A percentile compares a stretch with the other conserved stretches of the same genome.
These are phyloP conservation scores for Heliocidaris erythrogramma DNA, from an alignment of 35 echinoderm and acorn worm species.

Conservation along the genomic window DNA sequence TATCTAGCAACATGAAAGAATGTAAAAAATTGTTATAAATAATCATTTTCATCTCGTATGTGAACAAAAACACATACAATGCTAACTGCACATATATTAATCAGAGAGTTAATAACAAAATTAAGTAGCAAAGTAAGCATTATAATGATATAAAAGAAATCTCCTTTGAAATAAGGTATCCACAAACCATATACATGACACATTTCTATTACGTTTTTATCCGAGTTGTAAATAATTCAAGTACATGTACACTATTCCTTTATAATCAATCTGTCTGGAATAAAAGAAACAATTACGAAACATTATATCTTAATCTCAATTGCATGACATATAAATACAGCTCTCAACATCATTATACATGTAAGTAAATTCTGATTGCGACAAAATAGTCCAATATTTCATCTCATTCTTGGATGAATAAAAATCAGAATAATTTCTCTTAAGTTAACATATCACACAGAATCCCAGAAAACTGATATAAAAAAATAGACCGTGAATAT, in stretches of 20 bases:
- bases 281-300: neutral
- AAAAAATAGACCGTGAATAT: neutral
- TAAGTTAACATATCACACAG: neutral
- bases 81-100: neutral
- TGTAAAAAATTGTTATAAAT: neutral
- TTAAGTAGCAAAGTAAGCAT: neutral
- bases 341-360: neutral
- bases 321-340: neutral
- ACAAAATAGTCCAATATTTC: neutral
- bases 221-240: neutral
- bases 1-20: neutral
- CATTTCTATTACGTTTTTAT: neutral
- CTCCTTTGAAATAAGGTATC: neutral
- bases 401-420: neutral
- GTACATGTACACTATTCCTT: neutral
- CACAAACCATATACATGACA: neutral
- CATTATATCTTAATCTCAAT: neutral
- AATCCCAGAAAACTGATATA: constrained; percentile 1
- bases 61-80: neutral
- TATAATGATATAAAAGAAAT: neutral
- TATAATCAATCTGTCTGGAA: neutral
- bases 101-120: neutral
- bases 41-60: neutral
- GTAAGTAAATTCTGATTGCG: neutral
- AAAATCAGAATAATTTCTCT: neutral